These are phyloP conservation scores for Cremastinae sp. DNA, from an alignment of 2,888 invertebrate species.

Conservation along the genomic window DNA sequence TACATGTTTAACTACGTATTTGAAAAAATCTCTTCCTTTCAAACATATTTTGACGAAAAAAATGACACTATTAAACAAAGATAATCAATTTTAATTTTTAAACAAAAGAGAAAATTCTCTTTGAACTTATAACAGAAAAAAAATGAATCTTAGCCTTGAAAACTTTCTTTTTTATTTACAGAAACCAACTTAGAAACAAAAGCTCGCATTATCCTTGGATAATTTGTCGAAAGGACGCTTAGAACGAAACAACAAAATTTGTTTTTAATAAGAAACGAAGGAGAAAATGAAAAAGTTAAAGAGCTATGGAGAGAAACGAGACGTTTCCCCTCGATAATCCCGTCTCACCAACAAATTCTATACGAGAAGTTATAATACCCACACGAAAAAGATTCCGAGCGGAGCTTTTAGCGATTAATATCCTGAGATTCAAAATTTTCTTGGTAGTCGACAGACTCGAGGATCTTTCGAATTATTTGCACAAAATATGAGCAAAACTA, in stretches of 20 bases:
- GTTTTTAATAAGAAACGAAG: not conserved
- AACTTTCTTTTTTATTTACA: conserved; percentile 44
- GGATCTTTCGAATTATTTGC: not conserved
- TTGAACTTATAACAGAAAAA: conserved; percentile 28
- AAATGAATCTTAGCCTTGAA: not conserved
- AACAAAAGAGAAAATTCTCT: too few relatives aligned
- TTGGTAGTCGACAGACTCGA: conserved; percentile 49
- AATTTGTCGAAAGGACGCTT: conserved; percentile 62
- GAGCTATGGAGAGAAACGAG: not conserved
- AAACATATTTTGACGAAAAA: not conserved
- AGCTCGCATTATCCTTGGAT: conserved; percentile 62
- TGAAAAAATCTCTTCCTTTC: conserved; percentile 2
- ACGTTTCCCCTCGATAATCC: too few relatives aligned
- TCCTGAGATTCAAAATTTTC: conserved; percentile 66
- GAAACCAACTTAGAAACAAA: conserved; percentile 37
- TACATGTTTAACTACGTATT: not conserved
- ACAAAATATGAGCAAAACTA: conserved; percentile 9
- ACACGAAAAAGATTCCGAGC: conserved; percentile 13
- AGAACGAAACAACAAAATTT: conserved; percentile 3
- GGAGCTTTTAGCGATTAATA: conserved; percentile 54
- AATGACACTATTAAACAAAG: conserved; percentile 7
- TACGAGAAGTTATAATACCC: not conserved
- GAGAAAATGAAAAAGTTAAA: conserved; percentile 4
- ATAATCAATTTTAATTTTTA: conserved; percentile 12
- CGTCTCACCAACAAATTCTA: too few relatives aligned